Evolutionary conservation across 2,888 invertebrate genomes (phyloP), one percentile per base, ranked within the genome.

Genomic region (Diabrotica balteata): DNA sequence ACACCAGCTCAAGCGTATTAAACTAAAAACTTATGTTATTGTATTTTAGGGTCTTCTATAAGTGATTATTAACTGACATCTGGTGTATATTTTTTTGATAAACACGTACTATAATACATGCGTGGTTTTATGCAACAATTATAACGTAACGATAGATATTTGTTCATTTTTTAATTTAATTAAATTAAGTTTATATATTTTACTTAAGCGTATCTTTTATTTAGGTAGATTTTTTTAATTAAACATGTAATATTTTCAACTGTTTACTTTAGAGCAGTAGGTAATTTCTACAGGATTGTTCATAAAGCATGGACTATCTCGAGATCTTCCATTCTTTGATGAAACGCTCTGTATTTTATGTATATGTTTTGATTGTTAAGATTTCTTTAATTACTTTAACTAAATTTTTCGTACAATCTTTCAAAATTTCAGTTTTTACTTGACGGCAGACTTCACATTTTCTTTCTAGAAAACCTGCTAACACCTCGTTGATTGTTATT

Each of bases 231-330:
- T 78, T 80, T 76, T 78, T 77, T 77, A 79, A 74, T 72, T 75
- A 81, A 78, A 79, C 78, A 77, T 82, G 81, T 83, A 82, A 79
- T 80, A 79, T 80, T 81, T 75, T 71, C 69, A 72, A 77, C 76
- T 80, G 76, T 80, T 80, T 80, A 77, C 68, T 76, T 76, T 80
- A 79, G 78, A 75, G 73, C 76, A 76, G 79, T 83, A 82, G 80
- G 76, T 80, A 82, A 82, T 82, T 80, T 32, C 32, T 32, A 32
- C 32, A 32, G 32, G 32, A 4, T 32, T 32, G 32, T 32, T 32
- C 32, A 32, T 32, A 32, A 32, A 32, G 32, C 5, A 32, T 32
- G 32, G 32, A 32, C 32, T 32, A 32, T 32, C 32, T 32, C 32
- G 4, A 32, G 32, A 32, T 32, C 32, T 4, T 32, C 32, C 32